Base-by-base conservation (phyloP, 2,888 invertebrate genomes). In the Melipona bicolor region DNA sequence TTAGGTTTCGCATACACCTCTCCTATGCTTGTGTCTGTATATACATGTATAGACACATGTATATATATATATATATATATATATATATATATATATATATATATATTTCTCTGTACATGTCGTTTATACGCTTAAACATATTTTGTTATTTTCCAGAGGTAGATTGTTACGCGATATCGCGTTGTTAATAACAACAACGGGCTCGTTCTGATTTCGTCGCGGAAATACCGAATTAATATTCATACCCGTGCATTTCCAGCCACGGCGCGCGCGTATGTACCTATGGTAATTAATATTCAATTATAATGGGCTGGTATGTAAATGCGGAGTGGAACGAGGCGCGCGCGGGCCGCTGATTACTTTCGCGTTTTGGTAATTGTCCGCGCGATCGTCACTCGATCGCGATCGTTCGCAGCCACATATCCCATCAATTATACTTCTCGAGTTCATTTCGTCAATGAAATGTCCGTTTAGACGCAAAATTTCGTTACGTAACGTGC, bases 211-310 rank as follows among this genome's bases (percentile, higher is more conserved):
- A 64, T 80, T 77, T 77, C 74, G 19, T 24, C 61, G 17, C 19
- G n/a, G 32, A 73, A 65, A 36, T 67, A 61, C 24, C 24, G 62
- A 32, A 74, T 84, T 80, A 84, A 83, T 80, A 83, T 85, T 84
- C 67, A 71, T 72, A 52, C 36, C 49, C 17, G 36, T 21, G 74
- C 54, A 64, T 73, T 77, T 73, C 61, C 24, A 50, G 27, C 19
- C 50, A 15, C 36, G 3, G 3, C 19, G 2, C 50, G 4, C n/a
- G 3, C 50, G 9, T 27, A 24, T 61, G 15, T 43, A 50, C 36
- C n/a, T 65, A 50, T 11, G 52, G 64, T 80, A 80, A 85, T 83
- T 85, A 85, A 85, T 85, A 85, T 85, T 85, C 80, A 64, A 74
- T 83, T 74, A 61, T 72, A 71, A 77, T 69, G n/a, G 15, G 49